Conservation (phyloP, 2,888 invertebrate species). For the Ecliptopera silaceata region DNA sequence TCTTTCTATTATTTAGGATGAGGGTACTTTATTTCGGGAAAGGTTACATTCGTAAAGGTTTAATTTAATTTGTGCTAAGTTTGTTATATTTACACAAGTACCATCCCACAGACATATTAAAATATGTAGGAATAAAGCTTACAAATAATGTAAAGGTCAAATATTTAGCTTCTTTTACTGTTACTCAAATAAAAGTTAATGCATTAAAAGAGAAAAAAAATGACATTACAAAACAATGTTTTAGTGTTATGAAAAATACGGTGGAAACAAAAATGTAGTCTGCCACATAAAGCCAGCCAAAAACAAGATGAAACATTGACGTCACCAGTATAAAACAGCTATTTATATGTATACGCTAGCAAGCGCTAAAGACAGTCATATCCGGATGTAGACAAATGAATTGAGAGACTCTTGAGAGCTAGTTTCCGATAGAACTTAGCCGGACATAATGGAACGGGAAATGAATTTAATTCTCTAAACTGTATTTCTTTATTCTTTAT, state of each 20-base stretch:
- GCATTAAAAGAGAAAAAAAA: too few relatives aligned
- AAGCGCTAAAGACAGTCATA: conserved; percentile 17
- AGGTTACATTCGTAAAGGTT: conserved; percentile 9
- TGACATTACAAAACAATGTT: background rate
- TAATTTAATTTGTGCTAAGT: too few relatives aligned
- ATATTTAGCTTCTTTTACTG: too few relatives aligned
- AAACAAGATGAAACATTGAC: background rate
- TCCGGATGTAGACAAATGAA: conserved; percentile 30
- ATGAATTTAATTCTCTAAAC: background rate
- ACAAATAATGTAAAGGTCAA: background rate
- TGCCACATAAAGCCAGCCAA: background rate
- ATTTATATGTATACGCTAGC: conserved; percentile 5
- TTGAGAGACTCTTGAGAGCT: conserved; percentile 20
- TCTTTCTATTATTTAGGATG: background rate
- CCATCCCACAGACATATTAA: background rate
- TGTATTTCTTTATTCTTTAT: too few relatives aligned
- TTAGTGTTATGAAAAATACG: background rate
- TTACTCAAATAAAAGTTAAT: too few relatives aligned
- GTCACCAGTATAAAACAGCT: conserved; percentile 3
- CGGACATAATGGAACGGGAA: conserved; percentile 13
- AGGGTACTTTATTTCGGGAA: conserved; percentile 7
- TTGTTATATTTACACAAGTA: background rate
- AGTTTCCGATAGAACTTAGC: conserved; percentile 24
- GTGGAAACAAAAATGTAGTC: background rate
- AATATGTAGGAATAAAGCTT: background rate